These are phyloP conservation scores for Chrysochloris asiatica DNA, from an alignment of 2,113 vertebrate species.

Conservation along the genomic window DNA sequence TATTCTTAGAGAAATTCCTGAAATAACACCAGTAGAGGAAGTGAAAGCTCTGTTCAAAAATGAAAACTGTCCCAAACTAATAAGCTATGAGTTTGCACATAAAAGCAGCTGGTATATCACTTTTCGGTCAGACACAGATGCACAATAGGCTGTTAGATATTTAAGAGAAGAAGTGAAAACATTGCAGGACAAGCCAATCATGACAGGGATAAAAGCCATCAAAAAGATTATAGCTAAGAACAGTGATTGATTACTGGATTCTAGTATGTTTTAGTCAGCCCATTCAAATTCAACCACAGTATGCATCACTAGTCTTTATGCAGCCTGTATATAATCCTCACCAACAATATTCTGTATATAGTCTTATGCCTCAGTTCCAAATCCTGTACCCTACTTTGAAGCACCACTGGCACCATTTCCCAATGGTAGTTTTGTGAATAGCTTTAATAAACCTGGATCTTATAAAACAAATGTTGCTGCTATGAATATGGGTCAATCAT, in stretches of 20 bases:
- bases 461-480: conserved; percentile 93
- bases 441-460: conserved; percentile 93
- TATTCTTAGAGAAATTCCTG: conserved; percentile 97
- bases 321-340: conserved; percentile 96
- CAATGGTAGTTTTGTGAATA: conserved; percentile 97
- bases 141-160: conserved; percentile 98
- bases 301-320: conserved; percentile 96
- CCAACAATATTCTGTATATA: conserved; percentile 97
- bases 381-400: conserved; percentile 98
- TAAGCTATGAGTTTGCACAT: conserved; percentile 99
- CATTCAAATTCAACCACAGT: conserved; percentile 95
- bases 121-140: conserved; percentile 99
- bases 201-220: conserved; percentile 99
- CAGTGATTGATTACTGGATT: conserved; percentile 96
- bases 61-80: conserved; percentile 97
- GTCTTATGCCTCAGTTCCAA: conserved; percentile 95
- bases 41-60: conserved; percentile 97
- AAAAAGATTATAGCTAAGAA: conserved; percentile 99
- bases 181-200: conserved; percentile 99
- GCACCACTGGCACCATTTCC: conserved; percentile 98
- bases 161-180: conserved; percentile 99
- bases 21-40: conserved; percentile 98
- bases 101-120: conserved; percentile 99
- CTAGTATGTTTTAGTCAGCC: conserved; percentile 93
- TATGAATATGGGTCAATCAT: conserved; percentile 92